A percentile compares a stretch with the other conserved stretches of the same genome.
Evolutionary conservation across 92 coral and sea anemone species (phyloP).

Genomic region (Epizoanthus ramosus): DNA sequence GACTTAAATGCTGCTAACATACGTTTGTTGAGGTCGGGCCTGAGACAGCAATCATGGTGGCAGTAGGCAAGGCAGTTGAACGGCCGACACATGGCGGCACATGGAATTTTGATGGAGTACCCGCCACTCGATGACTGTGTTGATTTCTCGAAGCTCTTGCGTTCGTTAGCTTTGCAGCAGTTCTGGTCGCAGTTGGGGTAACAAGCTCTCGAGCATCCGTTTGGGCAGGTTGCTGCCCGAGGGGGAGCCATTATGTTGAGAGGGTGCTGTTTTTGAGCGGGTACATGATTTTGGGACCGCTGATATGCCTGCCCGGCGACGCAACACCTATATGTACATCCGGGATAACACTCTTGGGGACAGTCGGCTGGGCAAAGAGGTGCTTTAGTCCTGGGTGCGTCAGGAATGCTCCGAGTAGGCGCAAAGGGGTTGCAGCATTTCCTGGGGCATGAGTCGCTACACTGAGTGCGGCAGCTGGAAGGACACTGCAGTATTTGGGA

Average conservation of each 20-base stretch:
- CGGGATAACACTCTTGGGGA: slow-evolving; percentile 58
- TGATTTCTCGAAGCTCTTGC: not conserved
- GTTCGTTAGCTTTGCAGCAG: slow-evolving; percentile 62
- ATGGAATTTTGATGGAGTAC: slow-evolving; percentile 57
- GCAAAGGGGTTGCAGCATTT: not conserved
- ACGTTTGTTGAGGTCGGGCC: slow-evolving; percentile 14
- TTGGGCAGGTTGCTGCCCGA: slow-evolving; percentile 41
- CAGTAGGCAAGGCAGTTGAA: slow-evolving; percentile 82
- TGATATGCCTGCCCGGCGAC: slow-evolving; percentile 20
- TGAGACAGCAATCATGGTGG: slow-evolving; percentile 86
- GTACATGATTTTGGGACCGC: not conserved
- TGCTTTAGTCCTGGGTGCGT: slow-evolving; percentile 41
- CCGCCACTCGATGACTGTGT: slow-evolving; percentile 10
- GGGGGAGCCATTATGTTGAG: not conserved
- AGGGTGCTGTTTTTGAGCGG: not conserved
- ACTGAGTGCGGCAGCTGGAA: not conserved
- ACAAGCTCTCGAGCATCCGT: slow-evolving; percentile 69
- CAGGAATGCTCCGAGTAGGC: slow-evolving; percentile 33
- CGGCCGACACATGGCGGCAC: slow-evolving; percentile 79
- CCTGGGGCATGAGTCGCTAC: not conserved
- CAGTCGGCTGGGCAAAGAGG: slow-evolving; percentile 65
- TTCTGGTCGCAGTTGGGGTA: slow-evolving; percentile 69
- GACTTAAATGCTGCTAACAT: not conserved
- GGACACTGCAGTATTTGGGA: not conserved
- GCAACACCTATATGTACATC: slow-evolving; percentile 40